These are phyloP conservation scores for Cassiopea xamachana DNA, from an alignment of 30 jellyfish, hydroid and myxozoan genomes.

Conservation along the genomic window DNA sequence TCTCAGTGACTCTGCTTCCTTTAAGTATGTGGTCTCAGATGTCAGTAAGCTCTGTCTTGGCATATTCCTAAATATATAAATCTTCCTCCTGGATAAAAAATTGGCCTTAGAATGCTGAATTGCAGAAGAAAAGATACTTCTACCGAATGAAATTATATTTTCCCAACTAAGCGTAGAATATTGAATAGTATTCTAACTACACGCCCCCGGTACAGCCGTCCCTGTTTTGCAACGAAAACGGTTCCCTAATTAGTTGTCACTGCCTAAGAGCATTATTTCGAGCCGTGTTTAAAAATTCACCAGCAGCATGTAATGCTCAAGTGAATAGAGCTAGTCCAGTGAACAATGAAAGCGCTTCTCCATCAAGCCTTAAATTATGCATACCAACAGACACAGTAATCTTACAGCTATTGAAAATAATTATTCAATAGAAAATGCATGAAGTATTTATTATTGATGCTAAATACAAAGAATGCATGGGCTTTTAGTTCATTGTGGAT, in stretches of 20 bases:
- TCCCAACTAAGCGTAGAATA: too few relatives aligned
- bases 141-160: too few relatives aligned
- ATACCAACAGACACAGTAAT: background rate
- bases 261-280: background rate
- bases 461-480: background rate
- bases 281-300: background rate
- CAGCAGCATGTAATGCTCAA: background rate
- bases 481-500: background rate
- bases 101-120: too few relatives aligned
- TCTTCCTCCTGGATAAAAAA: too few relatives aligned
- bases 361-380: background rate
- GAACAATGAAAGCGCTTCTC: background rate
- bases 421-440: background rate
- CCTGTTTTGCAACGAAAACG: too few relatives aligned
- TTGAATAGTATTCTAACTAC: too few relatives aligned
- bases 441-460: background rate
- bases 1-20: too few relatives aligned
- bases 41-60: too few relatives aligned
- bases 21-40: too few relatives aligned
- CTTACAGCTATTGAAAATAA: background rate
- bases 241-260: background rate
- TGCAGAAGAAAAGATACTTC: too few relatives aligned
- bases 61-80: too few relatives aligned
- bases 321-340: background rate
- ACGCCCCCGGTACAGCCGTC: too few relatives aligned